Evolutionary conservation across 2,888 invertebrate genomes (phyloP), one percentile per base, ranked within the genome.

Genomic region (Carabus problematicus): DNA sequence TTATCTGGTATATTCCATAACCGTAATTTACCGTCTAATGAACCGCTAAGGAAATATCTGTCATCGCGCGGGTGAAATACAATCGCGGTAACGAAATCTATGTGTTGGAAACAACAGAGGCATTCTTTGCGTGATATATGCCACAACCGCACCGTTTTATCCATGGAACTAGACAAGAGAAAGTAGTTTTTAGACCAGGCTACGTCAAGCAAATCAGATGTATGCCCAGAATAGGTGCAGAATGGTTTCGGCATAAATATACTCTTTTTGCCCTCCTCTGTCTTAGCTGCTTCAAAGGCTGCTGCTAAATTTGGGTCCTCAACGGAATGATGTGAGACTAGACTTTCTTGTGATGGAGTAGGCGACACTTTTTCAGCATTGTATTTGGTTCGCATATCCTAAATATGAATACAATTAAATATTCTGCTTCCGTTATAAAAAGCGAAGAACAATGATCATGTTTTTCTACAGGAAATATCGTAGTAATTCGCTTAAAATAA

Each of bases 101-200:
- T 97, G 80, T 99, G 99, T 80, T 98, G 98, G 83, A 99, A 99
- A 79, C 97, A 97, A 80, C 98, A 99, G 0, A 99, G 87, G 79
- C 99, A 99, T 81, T 99, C 98, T 76, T 94, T 92, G 43, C 98
- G 85, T 0, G 97, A 97, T 72, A 98, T 95, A 81, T 99, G 98
- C 98, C 99, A 99, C 70, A 99, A 83, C 59, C 95, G 85, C 1
- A 98, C 98, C 0, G 98, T 99, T 81, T 98, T 97, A 80, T 98
- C 98, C 97, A 98, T 98, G 1, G 97, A 97, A 42, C 97, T 96
- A 0, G 97, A 97, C n/a, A 98, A 83, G 62, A 98, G 90, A 79
- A 98, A 98, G 81, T 97, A 97, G 83, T 97, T 98, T 85, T 98
- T 99, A 0, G 98, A 98, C 99, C 98, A 99, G 6, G 97, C 94